Conservation (phyloP, 1,140 invertebrate species). For the Penaeus vannamei region DNA sequence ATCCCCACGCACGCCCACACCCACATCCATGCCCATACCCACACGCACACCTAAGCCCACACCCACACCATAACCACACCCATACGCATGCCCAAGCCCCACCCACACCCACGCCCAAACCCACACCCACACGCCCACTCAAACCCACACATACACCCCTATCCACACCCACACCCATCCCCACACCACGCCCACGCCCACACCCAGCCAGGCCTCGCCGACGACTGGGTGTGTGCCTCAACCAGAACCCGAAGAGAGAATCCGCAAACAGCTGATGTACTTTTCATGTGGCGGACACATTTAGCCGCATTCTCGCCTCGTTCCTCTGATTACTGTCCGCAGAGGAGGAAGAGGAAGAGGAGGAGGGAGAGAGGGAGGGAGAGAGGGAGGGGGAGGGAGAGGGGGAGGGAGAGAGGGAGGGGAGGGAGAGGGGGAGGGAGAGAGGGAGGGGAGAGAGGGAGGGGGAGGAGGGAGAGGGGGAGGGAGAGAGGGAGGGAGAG, state of each 20-base stretch:
- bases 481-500: background rate
- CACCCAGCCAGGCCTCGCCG: background rate
- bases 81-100: background rate
- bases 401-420: no score
- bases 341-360: background rate
- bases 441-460: no score
- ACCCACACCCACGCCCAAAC: background rate
- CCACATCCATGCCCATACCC: background rate
- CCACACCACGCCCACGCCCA: background rate
- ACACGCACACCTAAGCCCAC: slow-evolving; percentile 7
- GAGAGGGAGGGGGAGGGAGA: background rate
- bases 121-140: background rate
- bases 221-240: background rate
- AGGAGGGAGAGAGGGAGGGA: background rate
- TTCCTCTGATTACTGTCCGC: background rate
- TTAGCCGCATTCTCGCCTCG: no score
- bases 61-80: background rate
- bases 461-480: no score
- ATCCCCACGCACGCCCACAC: slow-evolving; percentile 2
- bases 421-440: background rate
- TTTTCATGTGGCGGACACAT: background rate
- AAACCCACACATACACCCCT: background rate
- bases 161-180: background rate
- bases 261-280: background rate
- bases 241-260: background rate